Evolutionary conservation across 2,113 vertebrate genomes (phyloP), one percentile per base, ranked within the genome.

Genomic region (Microcebus griseorufus): DNA sequence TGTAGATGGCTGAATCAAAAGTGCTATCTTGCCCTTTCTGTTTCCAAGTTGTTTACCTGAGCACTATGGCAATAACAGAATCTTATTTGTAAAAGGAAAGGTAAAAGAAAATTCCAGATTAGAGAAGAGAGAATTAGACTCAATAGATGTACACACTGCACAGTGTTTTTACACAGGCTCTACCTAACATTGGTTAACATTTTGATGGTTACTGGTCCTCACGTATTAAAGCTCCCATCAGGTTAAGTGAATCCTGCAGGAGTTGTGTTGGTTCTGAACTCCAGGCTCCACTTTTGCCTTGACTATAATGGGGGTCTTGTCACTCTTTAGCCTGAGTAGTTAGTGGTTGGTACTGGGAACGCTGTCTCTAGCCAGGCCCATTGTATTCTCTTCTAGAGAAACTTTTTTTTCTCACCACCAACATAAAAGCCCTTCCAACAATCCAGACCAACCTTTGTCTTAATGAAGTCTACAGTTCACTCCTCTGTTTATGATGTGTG

Each of bases 401-500:
- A 72, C 3, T 27, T 53, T 51, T 45, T 48, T 29, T 23, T 60
- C 48, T 9, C 27, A 84, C 55, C n/a, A 23, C 37, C 58, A 76
- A 45, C 51, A 67, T 23, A 82, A 85, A 91, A 94, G 51, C 1
- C 67, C 42, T 86, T 80, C 91, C 75, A 39, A 39, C 32, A 81
- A 29, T 53, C 20, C 89, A 67, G 73, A 82, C 67, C 75, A 86
- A 95, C 90, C 93, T 97, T 92, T 75, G 39, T 76, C 92, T 93
- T 94, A 95, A 95, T 94, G 92, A 90, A 94, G 55, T 94, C 90
- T 93, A 84, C 94, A 93, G 62, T 95, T 97, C 58, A 37, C 84
- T 89, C 81, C 51, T 96, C 88, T 87, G 90, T 98, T 97, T 98
- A 98, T 95, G 96, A 95, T 90, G 93, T 96, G 94, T 96, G 93